Base-by-base conservation (phyloP, 1,140 invertebrate genomes). In the Tigriopus japonicus region DNA sequence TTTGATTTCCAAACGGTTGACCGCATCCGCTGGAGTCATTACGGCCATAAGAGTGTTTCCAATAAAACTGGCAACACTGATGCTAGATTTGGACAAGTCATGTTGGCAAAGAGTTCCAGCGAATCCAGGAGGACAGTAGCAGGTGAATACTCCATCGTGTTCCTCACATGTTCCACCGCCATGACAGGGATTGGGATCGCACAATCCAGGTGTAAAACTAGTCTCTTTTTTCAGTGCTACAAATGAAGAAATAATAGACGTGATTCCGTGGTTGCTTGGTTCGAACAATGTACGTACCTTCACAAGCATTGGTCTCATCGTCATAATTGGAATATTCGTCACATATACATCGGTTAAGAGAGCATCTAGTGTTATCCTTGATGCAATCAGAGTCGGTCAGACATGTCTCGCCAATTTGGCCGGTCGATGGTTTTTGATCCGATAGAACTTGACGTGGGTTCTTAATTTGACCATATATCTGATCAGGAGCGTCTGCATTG, bases 1-100 rank as follows among this genome's bases (percentile, higher is more conserved):
- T 73, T 93, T 87, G 66, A 94, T 81, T 70, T 58, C 41, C 28
- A 58, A 28, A 12, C 55, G 17, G 10, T 58, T 58, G 17, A 58
- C 41, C 17, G 24, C 5, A 41, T 58, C 55, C 13, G 7, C 40
- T 14, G 55, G 55, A 41, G 40, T 58, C 40, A 24, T 40, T 17
- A 61, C 19, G 14, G 40, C 49, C 17, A 61, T 35, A 23, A 23
- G 40, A 5, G 59, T 54, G 35, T 54, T 19, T 19, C 59, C 59
- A 13, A 40, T 54, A 40, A 61, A 61, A 17, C 42, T 21, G n/a
- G 59, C 59, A 1, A 49, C 43, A 6, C 53, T 28, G 15, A 61
- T 54, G 15, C 40, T 35, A 15, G 51, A 21, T 40, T 23, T 15
- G 19, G 59, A 54, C 14, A 56, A 23, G 15, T 53, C 51, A 54